Evolutionary conservation across 2,113 vertebrate species (phyloP), one percentile per base, ranked within the genome.

Genomic region (Xyliphius kryptos): DNA sequence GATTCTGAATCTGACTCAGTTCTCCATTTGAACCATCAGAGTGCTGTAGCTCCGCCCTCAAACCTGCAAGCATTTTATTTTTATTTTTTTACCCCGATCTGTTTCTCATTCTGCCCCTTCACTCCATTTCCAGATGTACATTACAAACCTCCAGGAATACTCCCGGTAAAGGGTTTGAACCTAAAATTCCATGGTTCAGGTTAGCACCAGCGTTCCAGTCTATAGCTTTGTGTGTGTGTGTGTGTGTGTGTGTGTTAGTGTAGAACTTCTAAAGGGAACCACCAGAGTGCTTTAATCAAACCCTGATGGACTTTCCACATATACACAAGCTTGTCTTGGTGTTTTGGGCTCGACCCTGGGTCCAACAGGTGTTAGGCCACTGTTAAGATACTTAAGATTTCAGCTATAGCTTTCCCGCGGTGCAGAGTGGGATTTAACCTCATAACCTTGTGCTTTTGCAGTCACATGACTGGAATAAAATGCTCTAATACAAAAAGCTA

Each of bases 1-100:
- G 50, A n/a, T 52, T 50, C 49, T 20, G 19, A 22, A 6, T 3
- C 12, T 9, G 19, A 22, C 21, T 10, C 49, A 14, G 20, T 8
- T 0, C 2, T 3, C 13, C 14, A 0, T 11, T 22, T 26, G 22
- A 53, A 51, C 79, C 72, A 75, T 82, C 81, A 74, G 75, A 46
- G 75, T 79, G 77, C 79, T 78, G 21, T 10, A 48, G 6, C 14
- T 17, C 43, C 21, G 52, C 32, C 50, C 19, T 19, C 17, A 37
- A 46, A 15, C 17, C 20, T 53, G 19, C 38, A 16, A 19, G 56
- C 49, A 41, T 53, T 37, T 55, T 43, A 54, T 36, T 26, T 56
- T n/a, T n/a, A n/a, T n/a, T n/a, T n/a, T n/a, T n/a, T n/a, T n/a
- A n/a, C n/a, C n/a, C 9, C 13, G 5, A 19, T 13, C 32, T 40